phyloP scores from a whole-genome alignment of 64 coral and sea anemone genomes.

The Pocillopora verrucosa region DNA sequence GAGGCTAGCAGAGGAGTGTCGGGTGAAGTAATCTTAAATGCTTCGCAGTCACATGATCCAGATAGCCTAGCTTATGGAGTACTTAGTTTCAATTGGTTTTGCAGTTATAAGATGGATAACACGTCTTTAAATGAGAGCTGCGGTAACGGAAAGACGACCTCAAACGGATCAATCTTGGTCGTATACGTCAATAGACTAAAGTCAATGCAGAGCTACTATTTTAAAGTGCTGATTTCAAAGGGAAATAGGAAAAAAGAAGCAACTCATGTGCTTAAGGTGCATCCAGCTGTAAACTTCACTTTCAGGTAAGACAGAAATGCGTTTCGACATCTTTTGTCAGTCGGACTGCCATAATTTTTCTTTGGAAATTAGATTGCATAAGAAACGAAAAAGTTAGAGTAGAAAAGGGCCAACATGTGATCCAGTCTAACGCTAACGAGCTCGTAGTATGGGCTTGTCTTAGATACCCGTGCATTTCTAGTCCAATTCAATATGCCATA shows the following conservation, averaged over 20 bases:
- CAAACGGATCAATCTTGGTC: neutral
- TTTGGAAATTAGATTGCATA: no score
- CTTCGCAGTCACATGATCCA: conserved; percentile 9
- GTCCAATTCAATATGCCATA: no score
- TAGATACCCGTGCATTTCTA: no score
- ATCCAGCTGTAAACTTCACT: neutral
- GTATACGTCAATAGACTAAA: neutral
- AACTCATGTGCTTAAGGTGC: neutral
- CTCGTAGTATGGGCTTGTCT: no score
- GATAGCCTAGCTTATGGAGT: neutral
- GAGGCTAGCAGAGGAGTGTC: neutral
- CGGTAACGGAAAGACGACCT: neutral
- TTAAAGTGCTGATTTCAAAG: neutral
- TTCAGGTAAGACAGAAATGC: neutral
- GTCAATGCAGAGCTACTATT: neutral
- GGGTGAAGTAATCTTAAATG: neutral
- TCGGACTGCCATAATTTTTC: no score
- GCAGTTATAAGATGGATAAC: neutral
- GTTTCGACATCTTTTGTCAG: neutral
- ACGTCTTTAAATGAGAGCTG: neutral
- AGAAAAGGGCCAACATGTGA: no score
- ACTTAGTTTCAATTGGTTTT: neutral
- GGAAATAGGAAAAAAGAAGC: neutral
- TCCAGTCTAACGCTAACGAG: no score
- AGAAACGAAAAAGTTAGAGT: no score